Base-by-base conservation (phyloP, 2,888 invertebrate genomes). In the Sminthurinus aureus region DNA sequence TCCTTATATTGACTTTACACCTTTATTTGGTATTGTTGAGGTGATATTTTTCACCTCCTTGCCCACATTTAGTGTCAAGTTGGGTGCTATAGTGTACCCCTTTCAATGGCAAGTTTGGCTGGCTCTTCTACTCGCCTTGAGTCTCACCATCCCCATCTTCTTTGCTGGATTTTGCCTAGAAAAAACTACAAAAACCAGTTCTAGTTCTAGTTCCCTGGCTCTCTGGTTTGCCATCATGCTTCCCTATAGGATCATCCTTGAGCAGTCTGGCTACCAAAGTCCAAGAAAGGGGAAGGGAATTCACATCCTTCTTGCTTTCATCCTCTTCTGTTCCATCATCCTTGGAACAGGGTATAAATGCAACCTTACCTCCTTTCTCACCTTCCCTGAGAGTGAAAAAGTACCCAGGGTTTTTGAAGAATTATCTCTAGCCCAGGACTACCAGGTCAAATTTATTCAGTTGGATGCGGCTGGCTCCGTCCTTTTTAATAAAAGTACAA, bases 331-430 rank as follows among this genome's bases (percentile, higher is more conserved):
- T n/a, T 69, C 69, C 18, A 69, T 69, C 20, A 69, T 12, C 18
- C 20, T 69, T 6, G n/a, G 22, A 9, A 22, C 18, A 6, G n/a
- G n/a, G 12, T 69, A 69, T n/a, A 69, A n/a, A n/a, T 69, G 20
- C 18, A 69, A 69, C 18, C 22, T 69, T n/a, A 69, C 69, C 12
- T 69, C 69, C 18, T 18, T 12, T 22, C 69, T 69, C 69, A 69
- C 69, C 69, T n/a, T 8, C 69, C 69, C n/a, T n/a, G 69, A 69
- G 18, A 9, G 12, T n/a, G 69, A 69, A n/a, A 69, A 69, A 69
- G 69, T 69, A n/a, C 69, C 69, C 69, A 69, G 69, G 18, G 69
- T 12, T 18, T 69, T 69, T 22, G 20, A 69, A n/a, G 69, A 22
- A 69, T 69, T 69, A 18, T 69, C 69, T 22, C 20, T 12, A 9